Conservation (phyloP, 1,140 invertebrate species). For the Apis mellifera region DNA sequence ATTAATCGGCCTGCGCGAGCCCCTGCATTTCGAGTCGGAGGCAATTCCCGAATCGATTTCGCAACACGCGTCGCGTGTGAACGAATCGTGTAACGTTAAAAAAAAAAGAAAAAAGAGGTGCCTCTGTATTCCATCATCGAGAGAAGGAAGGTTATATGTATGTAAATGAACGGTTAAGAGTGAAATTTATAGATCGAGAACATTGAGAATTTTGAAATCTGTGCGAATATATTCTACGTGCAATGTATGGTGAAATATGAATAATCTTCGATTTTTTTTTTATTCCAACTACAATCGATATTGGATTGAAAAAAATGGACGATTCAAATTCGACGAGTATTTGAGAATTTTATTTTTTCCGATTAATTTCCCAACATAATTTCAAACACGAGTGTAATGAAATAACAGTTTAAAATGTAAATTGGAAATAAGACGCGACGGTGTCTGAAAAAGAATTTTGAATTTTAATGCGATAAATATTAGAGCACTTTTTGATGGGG, state of each 20-base stretch:
- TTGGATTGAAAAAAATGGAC: too few relatives aligned
- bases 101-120: neutral
- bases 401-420: neutral
- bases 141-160: neutral
- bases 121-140: neutral
- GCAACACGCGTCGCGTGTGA: neutral
- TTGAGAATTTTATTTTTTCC: too few relatives aligned
- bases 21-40: neutral
- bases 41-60: neutral
- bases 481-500: neutral
- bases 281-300: too few relatives aligned
- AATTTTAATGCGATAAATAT: neutral
- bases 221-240: neutral
- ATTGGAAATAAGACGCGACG: neutral
- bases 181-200: neutral
- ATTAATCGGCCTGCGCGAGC: constrained; percentile 3
- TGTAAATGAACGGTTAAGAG: neutral
- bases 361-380: too few relatives aligned
- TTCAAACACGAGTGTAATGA: too few relatives aligned
- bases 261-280: too few relatives aligned
- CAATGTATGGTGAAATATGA: too few relatives aligned
- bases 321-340: too few relatives aligned
- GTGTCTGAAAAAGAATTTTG: neutral
- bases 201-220: neutral
- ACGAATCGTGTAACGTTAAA: neutral